These are phyloP conservation scores for Crotalus tigris DNA, from an alignment of 2,113 vertebrate species.

Conservation along the genomic window DNA sequence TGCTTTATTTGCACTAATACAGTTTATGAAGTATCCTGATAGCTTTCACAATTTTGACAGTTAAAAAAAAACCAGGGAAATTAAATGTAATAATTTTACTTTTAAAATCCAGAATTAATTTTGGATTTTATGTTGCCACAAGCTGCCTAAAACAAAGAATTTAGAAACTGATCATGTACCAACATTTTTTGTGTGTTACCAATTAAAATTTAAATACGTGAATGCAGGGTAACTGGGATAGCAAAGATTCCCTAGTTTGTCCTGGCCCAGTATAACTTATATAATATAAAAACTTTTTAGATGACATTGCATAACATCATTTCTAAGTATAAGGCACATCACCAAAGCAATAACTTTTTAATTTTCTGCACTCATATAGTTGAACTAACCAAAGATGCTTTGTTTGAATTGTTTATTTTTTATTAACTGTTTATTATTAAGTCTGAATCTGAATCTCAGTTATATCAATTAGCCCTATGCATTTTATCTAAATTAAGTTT, in stretches of 20 bases:
- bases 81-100: background rate
- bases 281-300: background rate
- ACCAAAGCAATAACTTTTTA: background rate
- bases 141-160: background rate
- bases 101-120: background rate
- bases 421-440: background rate
- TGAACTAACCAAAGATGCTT: background rate
- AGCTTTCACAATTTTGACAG: background rate
- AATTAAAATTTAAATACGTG: background rate
- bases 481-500: background rate
- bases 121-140: background rate
- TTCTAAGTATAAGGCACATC: background rate
- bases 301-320: background rate
- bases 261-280: background rate
- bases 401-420: background rate
- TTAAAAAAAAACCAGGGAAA: background rate
- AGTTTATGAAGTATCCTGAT: background rate
- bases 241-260: background rate
- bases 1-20: background rate
- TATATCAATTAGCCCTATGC: background rate
- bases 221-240: background rate
- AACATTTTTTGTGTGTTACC: background rate
- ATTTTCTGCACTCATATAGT: background rate
- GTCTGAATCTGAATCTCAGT: background rate
- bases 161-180: background rate